phyloP scores from a whole-genome alignment of 2,113 vertebrate genomes.

The Synodontis membranacea region DNA sequence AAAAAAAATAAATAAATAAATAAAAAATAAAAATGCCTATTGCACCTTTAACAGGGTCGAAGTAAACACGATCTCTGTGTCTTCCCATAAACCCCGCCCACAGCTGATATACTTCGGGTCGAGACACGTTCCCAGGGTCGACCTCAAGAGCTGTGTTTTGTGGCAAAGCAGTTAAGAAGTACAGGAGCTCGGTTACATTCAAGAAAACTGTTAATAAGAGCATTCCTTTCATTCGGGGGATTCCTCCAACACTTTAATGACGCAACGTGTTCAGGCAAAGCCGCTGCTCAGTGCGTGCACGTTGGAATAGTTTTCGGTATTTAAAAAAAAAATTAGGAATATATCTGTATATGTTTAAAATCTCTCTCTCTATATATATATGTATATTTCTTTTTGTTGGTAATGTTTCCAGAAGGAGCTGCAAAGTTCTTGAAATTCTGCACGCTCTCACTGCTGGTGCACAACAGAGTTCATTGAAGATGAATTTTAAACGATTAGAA shows the following conservation, averaged over 20 bases:
- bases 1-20: too few relatives aligned
- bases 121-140: neutral
- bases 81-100: neutral
- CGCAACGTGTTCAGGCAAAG: neutral
- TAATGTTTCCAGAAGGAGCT: neutral
- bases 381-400: too few relatives aligned
- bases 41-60: neutral
- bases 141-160: neutral
- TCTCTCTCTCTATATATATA: too few relatives aligned
- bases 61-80: neutral
- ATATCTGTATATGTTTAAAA: neutral
- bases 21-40: neutral
- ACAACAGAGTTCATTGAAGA: neutral
- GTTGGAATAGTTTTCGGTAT: neutral
- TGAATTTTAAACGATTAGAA: too few relatives aligned
- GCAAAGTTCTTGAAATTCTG: neutral
- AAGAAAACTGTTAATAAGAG: neutral
- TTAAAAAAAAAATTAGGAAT: neutral
- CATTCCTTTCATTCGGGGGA: neutral
- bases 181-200: neutral
- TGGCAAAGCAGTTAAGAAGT: neutral
- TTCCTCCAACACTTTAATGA: neutral
- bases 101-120: neutral
- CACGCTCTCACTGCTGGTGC: neutral
- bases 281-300: too few relatives aligned